These are phyloP conservation scores for Arctia plantaginis DNA, from an alignment of 2,888 invertebrate species.

Conservation along the genomic window DNA sequence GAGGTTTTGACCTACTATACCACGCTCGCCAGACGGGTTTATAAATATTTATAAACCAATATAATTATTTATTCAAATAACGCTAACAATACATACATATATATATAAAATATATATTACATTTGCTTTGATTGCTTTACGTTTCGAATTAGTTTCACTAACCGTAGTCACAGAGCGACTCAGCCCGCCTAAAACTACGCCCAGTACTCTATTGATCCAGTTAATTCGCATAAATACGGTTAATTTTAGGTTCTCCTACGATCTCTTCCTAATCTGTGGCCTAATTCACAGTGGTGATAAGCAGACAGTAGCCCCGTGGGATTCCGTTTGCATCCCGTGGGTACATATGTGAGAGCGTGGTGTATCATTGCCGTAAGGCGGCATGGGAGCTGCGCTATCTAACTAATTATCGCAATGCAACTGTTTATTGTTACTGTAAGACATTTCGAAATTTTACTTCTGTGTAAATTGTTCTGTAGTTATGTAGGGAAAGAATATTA, in stretches of 20 bases:
- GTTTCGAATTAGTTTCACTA: too few species aligned
- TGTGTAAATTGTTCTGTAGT: conserved; percentile 1
- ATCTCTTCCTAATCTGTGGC: background rate
- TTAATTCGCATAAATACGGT: background rate
- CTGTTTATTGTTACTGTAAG: conserved; percentile 54
- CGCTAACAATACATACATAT: too few species aligned
- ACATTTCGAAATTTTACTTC: conserved; percentile 11
- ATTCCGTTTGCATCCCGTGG: conserved; percentile 11
- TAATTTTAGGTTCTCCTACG: conserved; percentile 8
- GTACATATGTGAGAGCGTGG: conserved; percentile 13
- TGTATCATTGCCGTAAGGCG: background rate
- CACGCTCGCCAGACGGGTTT: too few species aligned
- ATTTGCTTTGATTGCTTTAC: too few species aligned
- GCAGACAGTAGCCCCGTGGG: conserved; percentile 22
- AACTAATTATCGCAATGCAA: conserved; percentile 57
- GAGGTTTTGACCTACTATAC: too few species aligned
- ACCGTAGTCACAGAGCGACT: too few species aligned
- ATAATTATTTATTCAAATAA: too few species aligned
- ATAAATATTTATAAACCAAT: too few species aligned
- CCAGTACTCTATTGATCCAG: background rate
- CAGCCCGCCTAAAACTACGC: background rate
- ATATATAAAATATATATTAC: too few species aligned
- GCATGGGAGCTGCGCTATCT: conserved; percentile 60
- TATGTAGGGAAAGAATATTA: conserved; percentile 6
- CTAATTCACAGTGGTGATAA: conserved; percentile 15